A percentile compares a stretch with the other conserved stretches of the same genome.
Conservation (phyloP, 92 coral and sea anemone species). For the Siderastrea siderea region DNA sequence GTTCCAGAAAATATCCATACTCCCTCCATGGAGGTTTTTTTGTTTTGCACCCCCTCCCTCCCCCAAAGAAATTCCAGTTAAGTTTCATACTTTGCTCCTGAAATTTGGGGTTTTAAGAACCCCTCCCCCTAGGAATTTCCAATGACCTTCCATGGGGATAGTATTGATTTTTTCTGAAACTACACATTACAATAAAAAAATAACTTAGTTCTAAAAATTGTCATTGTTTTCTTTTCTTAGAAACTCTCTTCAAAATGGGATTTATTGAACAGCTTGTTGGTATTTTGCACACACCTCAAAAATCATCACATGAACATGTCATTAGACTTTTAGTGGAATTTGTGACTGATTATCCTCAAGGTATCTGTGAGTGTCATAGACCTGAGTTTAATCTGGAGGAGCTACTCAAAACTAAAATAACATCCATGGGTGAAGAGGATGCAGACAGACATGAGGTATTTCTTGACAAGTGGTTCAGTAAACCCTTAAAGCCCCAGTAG, state of each 20-base stretch:
- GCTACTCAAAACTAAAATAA: conserved; percentile 57
- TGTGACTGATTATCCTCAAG: conserved; percentile 62
- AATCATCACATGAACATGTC: conserved; percentile 77
- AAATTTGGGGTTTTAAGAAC: too few species aligned
- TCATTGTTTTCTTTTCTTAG: conserved; percentile 28
- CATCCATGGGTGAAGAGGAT: conserved; percentile 66
- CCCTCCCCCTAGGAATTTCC: too few species aligned
- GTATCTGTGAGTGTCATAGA: conserved; percentile 77
- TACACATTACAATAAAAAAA: neutral
- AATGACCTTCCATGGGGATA: too few species aligned
- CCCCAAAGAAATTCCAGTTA: too few species aligned
- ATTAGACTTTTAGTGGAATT: conserved; percentile 67
- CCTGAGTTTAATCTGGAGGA: conserved; percentile 72
- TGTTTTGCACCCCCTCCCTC: too few species aligned
- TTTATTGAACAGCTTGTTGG: conserved; percentile 82
- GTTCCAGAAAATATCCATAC: too few species aligned
- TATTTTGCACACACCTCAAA: conserved; percentile 74
- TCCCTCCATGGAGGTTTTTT: too few species aligned
- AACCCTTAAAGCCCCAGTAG: too few species aligned
- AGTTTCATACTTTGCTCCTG: too few species aligned
- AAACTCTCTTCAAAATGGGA: conserved; percentile 87
- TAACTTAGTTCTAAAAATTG: neutral
- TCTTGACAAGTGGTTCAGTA: neutral
- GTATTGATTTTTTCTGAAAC: neutral
- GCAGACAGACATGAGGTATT: conserved; percentile 79